phyloP scores from a whole-genome alignment of 2,113 vertebrate genomes.

The Cavia porcellus region DNA sequence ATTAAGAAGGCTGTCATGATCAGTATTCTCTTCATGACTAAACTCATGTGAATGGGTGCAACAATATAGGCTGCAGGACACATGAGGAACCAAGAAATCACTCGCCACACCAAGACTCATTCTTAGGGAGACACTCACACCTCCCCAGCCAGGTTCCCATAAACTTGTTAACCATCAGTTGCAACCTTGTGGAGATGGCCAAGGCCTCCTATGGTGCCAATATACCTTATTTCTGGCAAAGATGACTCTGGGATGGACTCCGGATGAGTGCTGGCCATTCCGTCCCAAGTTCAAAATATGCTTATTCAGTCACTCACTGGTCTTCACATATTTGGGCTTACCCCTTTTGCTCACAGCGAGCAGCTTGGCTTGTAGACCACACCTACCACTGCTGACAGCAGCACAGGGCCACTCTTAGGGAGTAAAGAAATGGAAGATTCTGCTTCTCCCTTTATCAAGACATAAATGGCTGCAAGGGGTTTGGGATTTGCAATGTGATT shows the following conservation, averaged over 20 bases:
- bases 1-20: neutral
- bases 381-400: neutral
- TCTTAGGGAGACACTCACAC: neutral
- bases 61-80: neutral
- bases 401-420: neutral
- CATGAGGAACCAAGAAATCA: neutral
- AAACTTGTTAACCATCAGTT: neutral
- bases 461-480: neutral
- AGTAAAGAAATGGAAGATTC: no score
- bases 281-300: neutral
- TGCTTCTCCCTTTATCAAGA: neutral
- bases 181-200: neutral
- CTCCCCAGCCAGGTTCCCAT: neutral
- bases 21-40: neutral
- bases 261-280: neutral
- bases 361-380: neutral
- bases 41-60: neutral
- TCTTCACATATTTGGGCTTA: neutral
- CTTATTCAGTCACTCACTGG: neutral
- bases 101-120: neutral
- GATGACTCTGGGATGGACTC: neutral
- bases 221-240: neutral
- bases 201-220: neutral
- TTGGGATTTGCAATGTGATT: neutral
- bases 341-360: neutral